Evolutionary conservation across 2,797 vertebrate species (phyloP), one percentile per base, ranked within the genome.

Genomic region (Leptatherina wallacei): DNA sequence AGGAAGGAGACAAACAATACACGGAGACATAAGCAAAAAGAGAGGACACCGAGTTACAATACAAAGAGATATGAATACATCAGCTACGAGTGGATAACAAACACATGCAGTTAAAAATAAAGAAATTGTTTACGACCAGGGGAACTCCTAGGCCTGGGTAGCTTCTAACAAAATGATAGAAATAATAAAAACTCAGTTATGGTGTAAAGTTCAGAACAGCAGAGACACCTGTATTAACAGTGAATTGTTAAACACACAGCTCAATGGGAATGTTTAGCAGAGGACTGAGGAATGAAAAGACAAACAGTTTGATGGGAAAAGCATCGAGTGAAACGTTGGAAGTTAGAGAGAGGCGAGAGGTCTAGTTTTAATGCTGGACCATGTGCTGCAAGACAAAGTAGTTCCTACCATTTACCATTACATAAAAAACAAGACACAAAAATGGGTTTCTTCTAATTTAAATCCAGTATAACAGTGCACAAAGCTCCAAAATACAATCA

Each of bases 1-100:
- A 91, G 88, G 93, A 90, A 95, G 92, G 94, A 96, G 94, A 95
- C 93, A 95, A 95, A 91, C 89, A 81, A 84, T 85, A 92, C 89
- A 94, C 85, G 47, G 85, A 91, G 87, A 92, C 91, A 93, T 93
- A 86, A 88, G 92, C 94, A 93, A 94, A 95, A 89, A 89, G 85
- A 90, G 93, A 94, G 92, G 91, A 93, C 91, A 95, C 88, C 71
- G 88, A 86, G 85, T 94, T 93, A 93, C 81, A 91, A 75, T 90
- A 93, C 85, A 24, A 85, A 88, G 84, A 90, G 82, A 90, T 89
- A 92, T 91, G 92, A 91, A 90, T 78, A 88, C 72, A 91, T 80
- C 40, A 59, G 69, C 77, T 88, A 84, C 74, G 69, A 88, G 80
- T 89, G 81, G 60, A 80, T 84, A 90, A 76, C 75, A 80, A 77